phyloP scores from a whole-genome alignment of 2,888 invertebrate species.

The Ormyrus rosae region DNA sequence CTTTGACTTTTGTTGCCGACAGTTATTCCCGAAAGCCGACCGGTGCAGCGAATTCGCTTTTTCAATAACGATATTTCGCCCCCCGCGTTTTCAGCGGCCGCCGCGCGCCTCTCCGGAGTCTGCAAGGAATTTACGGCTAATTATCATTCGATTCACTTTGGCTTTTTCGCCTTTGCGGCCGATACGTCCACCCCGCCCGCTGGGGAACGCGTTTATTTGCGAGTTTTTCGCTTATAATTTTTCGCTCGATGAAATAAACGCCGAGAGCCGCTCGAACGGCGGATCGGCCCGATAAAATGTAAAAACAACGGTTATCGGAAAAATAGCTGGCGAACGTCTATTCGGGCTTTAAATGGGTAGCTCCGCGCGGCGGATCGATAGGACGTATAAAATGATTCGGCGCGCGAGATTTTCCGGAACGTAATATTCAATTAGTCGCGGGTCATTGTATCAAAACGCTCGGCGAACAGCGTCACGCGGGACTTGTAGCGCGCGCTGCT shows the following conservation, averaged over 20 bases:
- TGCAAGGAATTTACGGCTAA: background rate
- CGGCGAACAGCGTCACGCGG: conserved; percentile 13
- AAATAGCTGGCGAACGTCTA: background rate
- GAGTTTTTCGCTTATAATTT: background rate
- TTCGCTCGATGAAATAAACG: too few species aligned
- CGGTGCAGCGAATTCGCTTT: conserved; percentile 1
- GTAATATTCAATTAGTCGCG: conserved; percentile 25
- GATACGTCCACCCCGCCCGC: background rate
- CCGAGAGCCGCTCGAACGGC: too few species aligned
- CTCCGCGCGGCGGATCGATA: conserved; percentile 11
- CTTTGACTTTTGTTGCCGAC: conserved; percentile 61
- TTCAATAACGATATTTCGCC: conserved; percentile 24
- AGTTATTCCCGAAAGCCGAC: conserved; percentile 57
- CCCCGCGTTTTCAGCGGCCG: background rate
- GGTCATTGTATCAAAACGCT: conserved; percentile 24
- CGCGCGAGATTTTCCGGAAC: background rate
- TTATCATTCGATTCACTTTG: conserved; percentile 14
- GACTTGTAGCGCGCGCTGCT: conserved; percentile 15
- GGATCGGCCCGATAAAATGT: conserved; percentile 11
- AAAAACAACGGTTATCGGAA: background rate
- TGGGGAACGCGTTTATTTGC: background rate
- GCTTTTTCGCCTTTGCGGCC: too few species aligned
- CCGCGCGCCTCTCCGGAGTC: too few species aligned
- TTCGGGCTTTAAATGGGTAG: background rate
- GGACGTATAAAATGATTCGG: conserved; percentile 15